Evolutionary conservation across 2,113 vertebrate species (phyloP).

Genomic region (Poeciliopsis occidentalis): DNA sequence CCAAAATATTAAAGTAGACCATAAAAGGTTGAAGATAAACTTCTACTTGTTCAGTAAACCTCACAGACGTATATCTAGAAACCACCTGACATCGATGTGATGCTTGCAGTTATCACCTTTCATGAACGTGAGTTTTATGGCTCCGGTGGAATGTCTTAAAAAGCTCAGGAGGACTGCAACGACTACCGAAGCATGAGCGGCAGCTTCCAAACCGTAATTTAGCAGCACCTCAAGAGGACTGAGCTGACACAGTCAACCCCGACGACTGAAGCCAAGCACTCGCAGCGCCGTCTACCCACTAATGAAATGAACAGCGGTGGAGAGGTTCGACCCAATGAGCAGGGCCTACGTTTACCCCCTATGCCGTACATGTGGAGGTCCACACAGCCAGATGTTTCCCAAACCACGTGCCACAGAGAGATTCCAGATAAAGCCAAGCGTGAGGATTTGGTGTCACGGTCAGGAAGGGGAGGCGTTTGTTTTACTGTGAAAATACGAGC

Average conservation of each 20-base stretch:
- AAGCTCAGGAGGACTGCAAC: background rate
- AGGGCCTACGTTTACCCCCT: slow-evolving; percentile 28
- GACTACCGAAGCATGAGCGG: slow-evolving; percentile 21
- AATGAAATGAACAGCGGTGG: slow-evolving; percentile 56
- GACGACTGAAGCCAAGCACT: slow-evolving; percentile 37
- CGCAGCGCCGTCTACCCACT: slow-evolving; percentile 40
- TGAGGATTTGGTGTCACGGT: slow-evolving; percentile 45
- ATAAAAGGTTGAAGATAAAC: background rate
- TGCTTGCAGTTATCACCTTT: slow-evolving; percentile 19
- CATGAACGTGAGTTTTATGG: slow-evolving; percentile 32
- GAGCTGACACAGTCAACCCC: slow-evolving; percentile 43
- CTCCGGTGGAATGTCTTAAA: slow-evolving; percentile 15
- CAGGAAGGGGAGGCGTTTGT: slow-evolving; percentile 26
- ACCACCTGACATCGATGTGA: slow-evolving; percentile 36
- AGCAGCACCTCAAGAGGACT: slow-evolving; percentile 54
- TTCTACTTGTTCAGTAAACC: slow-evolving; percentile 5
- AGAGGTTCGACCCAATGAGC: slow-evolving; percentile 51
- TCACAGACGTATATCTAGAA: slow-evolving; percentile 27
- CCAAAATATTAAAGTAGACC: background rate
- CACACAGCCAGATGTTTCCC: slow-evolving; percentile 55
- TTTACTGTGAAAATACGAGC: slow-evolving; percentile 44
- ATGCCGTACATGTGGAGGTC: slow-evolving; percentile 32
- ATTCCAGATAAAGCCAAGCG: slow-evolving; percentile 37
- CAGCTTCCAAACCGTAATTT: slow-evolving; percentile 54
- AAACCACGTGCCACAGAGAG: slow-evolving; percentile 49